Conservation (phyloP, 2,888 invertebrate species). For the Ormyrus thymus region DNA sequence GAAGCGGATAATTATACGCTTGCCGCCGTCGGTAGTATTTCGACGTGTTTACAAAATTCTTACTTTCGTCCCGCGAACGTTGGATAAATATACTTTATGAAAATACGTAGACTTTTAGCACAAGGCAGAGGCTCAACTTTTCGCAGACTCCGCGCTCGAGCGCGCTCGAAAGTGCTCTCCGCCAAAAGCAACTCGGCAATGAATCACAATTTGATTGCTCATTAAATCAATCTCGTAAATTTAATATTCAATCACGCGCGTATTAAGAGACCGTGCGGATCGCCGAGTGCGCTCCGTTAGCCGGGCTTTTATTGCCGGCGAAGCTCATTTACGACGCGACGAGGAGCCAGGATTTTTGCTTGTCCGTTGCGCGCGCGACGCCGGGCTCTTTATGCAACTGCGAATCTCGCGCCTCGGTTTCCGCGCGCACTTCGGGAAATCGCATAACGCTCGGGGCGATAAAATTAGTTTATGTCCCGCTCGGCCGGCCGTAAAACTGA, state of each 20-base stretch:
- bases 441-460: conserved; percentile 3
- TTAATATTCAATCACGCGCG: conserved; percentile 10
- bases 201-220: conserved; percentile 44
- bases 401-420: neutral
- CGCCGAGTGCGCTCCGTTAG: conserved; percentile 34
- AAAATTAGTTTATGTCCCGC: conserved; percentile 27
- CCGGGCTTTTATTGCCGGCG: conserved; percentile 30
- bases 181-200: neutral
- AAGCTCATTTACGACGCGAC: conserved; percentile 42
- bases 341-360: conserved; percentile 3
- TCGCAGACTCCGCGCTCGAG: neutral
- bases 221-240: conserved; percentile 43
- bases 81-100: too few relatives aligned
- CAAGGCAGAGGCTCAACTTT: too few relatives aligned
- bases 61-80: too few relatives aligned
- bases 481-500: neutral
- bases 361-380: neutral
- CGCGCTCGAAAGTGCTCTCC: neutral
- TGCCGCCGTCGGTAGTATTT: too few relatives aligned
- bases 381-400: conserved; percentile 24
- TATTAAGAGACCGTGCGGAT: neutral
- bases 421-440: conserved; percentile 2
- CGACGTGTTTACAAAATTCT: too few relatives aligned
- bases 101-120: too few relatives aligned
- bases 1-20: too few relatives aligned